phyloP scores from a whole-genome alignment of 2,888 invertebrate species.

The Electrophaes corylata region DNA sequence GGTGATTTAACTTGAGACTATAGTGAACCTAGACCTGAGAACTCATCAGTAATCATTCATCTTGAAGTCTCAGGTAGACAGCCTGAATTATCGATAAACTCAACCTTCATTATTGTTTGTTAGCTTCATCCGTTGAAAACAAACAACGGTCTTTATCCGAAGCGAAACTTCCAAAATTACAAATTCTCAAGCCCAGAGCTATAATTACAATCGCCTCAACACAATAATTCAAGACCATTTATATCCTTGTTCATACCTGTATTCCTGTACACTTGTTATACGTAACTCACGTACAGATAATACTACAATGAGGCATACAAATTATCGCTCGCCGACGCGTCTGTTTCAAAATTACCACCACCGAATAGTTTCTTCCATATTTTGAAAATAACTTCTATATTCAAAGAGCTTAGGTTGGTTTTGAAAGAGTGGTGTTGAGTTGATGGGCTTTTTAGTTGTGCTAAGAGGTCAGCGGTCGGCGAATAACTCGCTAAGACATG shows the following conservation, averaged over 20 bases:
- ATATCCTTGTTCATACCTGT: slow-evolving; percentile 69
- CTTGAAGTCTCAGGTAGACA: not conserved
- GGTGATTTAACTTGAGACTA: too few species aligned
- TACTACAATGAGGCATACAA: slow-evolving; percentile 82
- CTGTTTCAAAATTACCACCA: slow-evolving; percentile 59
- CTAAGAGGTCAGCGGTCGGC: slow-evolving; percentile 77
- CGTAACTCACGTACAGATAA: slow-evolving; percentile 79
- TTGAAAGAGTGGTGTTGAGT: slow-evolving; percentile 27
- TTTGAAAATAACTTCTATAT: slow-evolving; percentile 41
- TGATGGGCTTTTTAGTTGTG: slow-evolving; percentile 59
- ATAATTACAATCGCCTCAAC: slow-evolving; percentile 62
- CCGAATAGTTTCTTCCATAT: slow-evolving; percentile 44
- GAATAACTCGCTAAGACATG: slow-evolving; percentile 82
- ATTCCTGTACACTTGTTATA: slow-evolving; percentile 72
- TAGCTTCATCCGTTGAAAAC: slow-evolving; percentile 13
- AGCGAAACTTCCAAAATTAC: slow-evolving; percentile 33
- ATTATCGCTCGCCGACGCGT: slow-evolving; percentile 78
- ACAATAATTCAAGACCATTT: slow-evolving; percentile 68
- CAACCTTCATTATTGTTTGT: slow-evolving; percentile 8
- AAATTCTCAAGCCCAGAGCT: slow-evolving; percentile 47
- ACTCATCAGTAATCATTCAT: not conserved
- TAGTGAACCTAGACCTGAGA: too few species aligned
- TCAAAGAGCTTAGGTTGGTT: slow-evolving; percentile 43
- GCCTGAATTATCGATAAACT: slow-evolving; percentile 1
- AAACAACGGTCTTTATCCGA: slow-evolving; percentile 22